Evolutionary conservation across 2,888 invertebrate genomes (phyloP), one percentile per base, ranked within the genome.

Genomic region (Pharmacophagus antenor): DNA sequence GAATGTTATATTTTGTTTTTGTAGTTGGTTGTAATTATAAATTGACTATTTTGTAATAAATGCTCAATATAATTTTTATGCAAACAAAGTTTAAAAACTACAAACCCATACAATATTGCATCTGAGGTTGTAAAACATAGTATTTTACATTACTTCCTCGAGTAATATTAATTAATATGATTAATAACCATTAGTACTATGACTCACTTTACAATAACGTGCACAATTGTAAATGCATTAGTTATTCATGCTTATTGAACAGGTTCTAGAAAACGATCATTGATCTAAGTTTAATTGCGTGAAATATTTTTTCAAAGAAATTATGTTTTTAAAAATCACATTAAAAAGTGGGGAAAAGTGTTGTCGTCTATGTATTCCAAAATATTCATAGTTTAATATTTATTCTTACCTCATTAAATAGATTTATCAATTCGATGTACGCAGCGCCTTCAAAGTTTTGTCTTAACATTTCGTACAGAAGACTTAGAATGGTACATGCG

Each of bases 401-500:
- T 3, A 18, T 20, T 10, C 20, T 79, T 74, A 94, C 94, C 76
- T 95, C 94, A 74, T 95, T 94, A 73, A 96, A 95, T 2, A 95
- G 80, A 69, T 96, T 94, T 61, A 95, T 56, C 2, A 96, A 74
- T 42, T 94, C 90, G 0, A 92, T 67, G 76, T 96, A 97, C 69
- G 92, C 92, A 65, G 93, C 91, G 41, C 92, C 82, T 37, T 90
- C 82, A 70, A 96, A 95, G 77, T 96, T 92, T 67, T 92, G 92
- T 69, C 92, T 92, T 2, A 97, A 76, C 54, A 97, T 78, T 37
- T 92, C 84, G 77, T 94, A 96, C 51, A 95, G 82, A 18, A 93
- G 92, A 66, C 92, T 92, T 71, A 96, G 94, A 53, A 98, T 74
- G 68, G 96, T 89, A 6, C 96, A 72, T 0, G 93, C 92, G 79